Evolutionary conservation across 2,888 invertebrate genomes (phyloP), one percentile per base, ranked within the genome.

Genomic region (Synergus umbraculus): DNA sequence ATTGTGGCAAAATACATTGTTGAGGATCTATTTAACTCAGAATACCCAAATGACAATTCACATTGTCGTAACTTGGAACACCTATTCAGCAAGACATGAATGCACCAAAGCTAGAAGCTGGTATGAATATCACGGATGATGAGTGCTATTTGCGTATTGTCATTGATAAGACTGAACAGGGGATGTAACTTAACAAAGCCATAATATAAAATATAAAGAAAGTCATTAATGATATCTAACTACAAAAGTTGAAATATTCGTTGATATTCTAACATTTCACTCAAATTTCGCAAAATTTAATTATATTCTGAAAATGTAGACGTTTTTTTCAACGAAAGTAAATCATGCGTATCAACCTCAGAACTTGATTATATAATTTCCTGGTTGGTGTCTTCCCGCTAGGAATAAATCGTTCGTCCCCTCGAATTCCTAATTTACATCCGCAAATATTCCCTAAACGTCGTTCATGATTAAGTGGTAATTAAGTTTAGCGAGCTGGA

Each of bases 1-100:
- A 69, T 69, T 46, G 46, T 49, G 18, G 44, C 46, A 44, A 46
- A 67, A 67, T 46, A 18, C 29, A 69, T 29, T 69, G 67, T 69
- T 13, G 22, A n/a, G 18, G n/a, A 15, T 8, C 15, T 69, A 29
- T 29, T 69, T 46, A 69, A 49, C 29, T 69, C 13, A 49, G 69
- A 69, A 13, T 22, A 1, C 22, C n/a, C 29, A 29, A 46, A 69
- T 49, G 49, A 69, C 69, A 29, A 69, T 69, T 46, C 29, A 69
- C 49, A 69, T 46, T 69, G 69, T 69, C 69, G 22, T 49, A 22
- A 29, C 15, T 46, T 29, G 49, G 15, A 69, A 49, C 69, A 22
- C 29, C 46, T 49, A 69, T 69, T 69, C 69, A 69, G 22, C 44
- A 4, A 69, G 49, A 49, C 18, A 15, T 69, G 29, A 69, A 69